Evolutionary conservation across 1,140 invertebrate species (phyloP).

Genomic region (Habropoda laboriosa): DNA sequence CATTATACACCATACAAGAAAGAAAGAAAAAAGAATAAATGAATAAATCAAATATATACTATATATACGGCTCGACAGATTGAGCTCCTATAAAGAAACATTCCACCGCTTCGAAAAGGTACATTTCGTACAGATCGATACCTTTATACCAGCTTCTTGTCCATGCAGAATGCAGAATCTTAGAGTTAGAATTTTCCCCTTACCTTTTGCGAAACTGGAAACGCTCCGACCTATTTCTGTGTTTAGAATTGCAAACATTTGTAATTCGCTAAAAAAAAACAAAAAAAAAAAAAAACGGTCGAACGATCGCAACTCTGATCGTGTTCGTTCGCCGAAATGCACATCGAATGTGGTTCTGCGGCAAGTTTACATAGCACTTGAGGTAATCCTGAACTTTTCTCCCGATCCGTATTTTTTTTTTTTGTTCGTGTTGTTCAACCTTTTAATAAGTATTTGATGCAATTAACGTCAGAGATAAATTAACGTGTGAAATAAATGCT

Average conservation of each 20-base stretch:
- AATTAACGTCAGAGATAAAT: too few species aligned
- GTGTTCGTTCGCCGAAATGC: neutral
- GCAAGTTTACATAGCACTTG: conserved; percentile 7
- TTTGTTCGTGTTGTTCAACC: neutral
- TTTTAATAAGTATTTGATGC: too few species aligned
- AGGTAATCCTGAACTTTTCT: conserved; percentile 3
- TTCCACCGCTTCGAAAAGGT: conserved; percentile 19
- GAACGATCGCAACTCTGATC: neutral
- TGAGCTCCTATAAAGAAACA: neutral
- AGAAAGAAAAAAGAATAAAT: too few species aligned
- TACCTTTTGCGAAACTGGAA: neutral
- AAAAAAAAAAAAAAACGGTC: too few species aligned
- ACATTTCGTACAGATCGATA: neutral
- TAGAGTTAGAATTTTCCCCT: conserved; percentile 6
- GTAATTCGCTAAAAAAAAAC: neutral
- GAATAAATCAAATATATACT: too few species aligned
- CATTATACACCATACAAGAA: conserved; percentile 28
- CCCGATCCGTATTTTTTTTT: neutral
- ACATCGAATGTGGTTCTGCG: neutral
- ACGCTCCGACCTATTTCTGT: conserved; percentile 1
- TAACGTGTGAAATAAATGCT: too few species aligned
- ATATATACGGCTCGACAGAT: conserved; percentile 34
- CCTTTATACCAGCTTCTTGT: too few species aligned
- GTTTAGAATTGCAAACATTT: conserved; percentile 12
- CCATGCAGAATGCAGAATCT: conserved; percentile 19